Percentiles rank a stretch among this genome's conserved stretches.
Conservation (phyloP, 1,140 invertebrate species). For the Neodiprion pinetum region DNA sequence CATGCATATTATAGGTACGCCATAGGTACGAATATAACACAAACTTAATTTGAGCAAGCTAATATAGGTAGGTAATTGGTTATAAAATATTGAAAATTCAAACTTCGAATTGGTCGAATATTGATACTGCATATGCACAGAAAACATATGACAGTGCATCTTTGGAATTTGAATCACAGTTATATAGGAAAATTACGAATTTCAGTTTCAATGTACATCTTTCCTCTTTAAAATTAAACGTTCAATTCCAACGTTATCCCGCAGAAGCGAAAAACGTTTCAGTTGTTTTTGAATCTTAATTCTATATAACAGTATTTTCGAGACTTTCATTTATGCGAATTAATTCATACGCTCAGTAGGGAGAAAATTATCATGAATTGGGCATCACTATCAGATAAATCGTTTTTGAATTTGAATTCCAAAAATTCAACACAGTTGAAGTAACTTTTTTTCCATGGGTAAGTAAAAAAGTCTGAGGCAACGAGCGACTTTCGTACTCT, state of each 20-base stretch:
- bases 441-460: too few species aligned
- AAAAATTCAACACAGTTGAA: too few species aligned
- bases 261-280: too few species aligned
- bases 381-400: too few species aligned
- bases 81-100: slow-evolving; percentile 4
- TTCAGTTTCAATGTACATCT: not conserved
- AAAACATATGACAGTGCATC: not conserved
- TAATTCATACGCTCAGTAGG: too few species aligned
- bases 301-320: too few species aligned
- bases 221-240: not conserved
- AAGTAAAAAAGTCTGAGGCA: not conserved
- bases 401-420: too few species aligned
- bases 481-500: not conserved
- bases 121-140: not conserved
- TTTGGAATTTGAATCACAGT: slow-evolving; percentile 13
- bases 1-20: not conserved
- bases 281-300: too few species aligned
- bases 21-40: not conserved
- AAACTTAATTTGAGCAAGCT: slow-evolving; percentile 11
- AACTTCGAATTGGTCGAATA: not conserved
- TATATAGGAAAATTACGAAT: not conserved
- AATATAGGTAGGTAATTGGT: not conserved
- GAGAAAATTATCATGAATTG: too few species aligned
- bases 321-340: too few species aligned
- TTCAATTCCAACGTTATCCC: not conserved